Base-by-base conservation (phyloP, 1,140 invertebrate genomes). In the Drosophila nebulosa region DNA sequence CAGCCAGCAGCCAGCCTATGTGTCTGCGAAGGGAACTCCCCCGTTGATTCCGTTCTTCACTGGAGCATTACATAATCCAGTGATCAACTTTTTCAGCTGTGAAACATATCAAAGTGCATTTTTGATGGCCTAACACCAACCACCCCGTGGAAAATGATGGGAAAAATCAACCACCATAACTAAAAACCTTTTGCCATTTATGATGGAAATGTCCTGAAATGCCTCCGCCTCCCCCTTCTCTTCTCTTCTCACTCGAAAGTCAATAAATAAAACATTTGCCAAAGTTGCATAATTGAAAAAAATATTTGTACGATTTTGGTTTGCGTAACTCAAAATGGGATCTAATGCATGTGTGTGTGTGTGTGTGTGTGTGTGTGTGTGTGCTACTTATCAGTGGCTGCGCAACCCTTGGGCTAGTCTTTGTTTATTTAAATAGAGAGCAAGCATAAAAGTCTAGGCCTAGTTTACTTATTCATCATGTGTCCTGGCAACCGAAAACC, bases 241-340 rank as follows among this genome's bases (percentile, higher is more conserved):
- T 21, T 9, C 22, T 27, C 18, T 30, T 21, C 21, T 24, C 32
- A 35, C 56, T 59, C 35, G 56, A 86, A 63, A 86, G 81, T 86
- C 81, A 86, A 88, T 86, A 86, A 86, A 86, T 81, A 86, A 86
- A 75, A 81, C 78, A 86, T 88, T 86, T 78, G 81, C 70, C 78
- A 64, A 74, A 75, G 83, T 86, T 86, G 78, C 78, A 88, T 86
- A 88, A 86, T 86, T 86, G 81, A 86, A 85, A 88, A 77, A 21
- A 36, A 75, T 53, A 52, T 52, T 51, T 50, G 14, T 30, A 53
- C 39, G 12, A 6, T 14, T 30, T 12, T 16, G 39, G 10, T 52
- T 9, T 30, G 10, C 7, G 27, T 9, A 30, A 30, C 27, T 30
- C 7, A 9, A 9, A 30, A 6, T 30, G 14, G n/a, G 26, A 24